Base-by-base conservation (phyloP, 2,113 vertebrate genomes). In the Strix aluco region DNA sequence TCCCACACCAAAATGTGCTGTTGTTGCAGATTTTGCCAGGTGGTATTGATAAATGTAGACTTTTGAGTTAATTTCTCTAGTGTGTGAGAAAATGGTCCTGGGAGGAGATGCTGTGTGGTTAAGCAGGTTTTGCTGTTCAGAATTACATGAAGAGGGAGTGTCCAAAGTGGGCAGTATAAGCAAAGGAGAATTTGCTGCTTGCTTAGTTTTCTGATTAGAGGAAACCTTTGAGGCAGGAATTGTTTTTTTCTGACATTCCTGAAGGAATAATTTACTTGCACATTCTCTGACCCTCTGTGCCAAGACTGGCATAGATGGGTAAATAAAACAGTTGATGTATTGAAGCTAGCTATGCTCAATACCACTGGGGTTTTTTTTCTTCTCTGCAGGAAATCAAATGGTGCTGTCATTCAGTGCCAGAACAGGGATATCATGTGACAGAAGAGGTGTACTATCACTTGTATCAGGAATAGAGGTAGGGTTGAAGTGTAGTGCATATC, bases 291-390 rank as follows among this genome's bases (percentile, higher is more conserved):
- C 23, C 62, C 1, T 77, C 46, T 73, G 36, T 80, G 54, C 42
- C 78, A 66, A 69, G 30, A 12, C 36, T 71, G 71, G n/a, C 38
- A 42, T 19, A 49, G 40, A 49, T 38, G 21, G 22, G 25, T 51
- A 74, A 91, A 92, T 55, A 77, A 81, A 81, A n/a, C 18, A 20
- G 52, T 34, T 57, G 5, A 14, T 29, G 42, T 66, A 73, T 90
- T 66, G 59, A 83, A 32, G 25, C 5, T 90, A 82, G 40, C 25
- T 80, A 38, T 17, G 47, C 20, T 74, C 0, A 49, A 3, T 87
- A 69, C 57, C 13, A 9, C 5, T 16, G 44, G 2, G 4, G 0
- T 0, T 19, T 62, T 58, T 74, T 47, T 25, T 18, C 15, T 62
- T 9, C 26, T 52, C 42, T 62, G 15, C 2, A 1, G 52, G 29